Evolutionary conservation across 30 jellyfish, hydroid and myxozoan species (phyloP).

Genomic region (Sanderia malayensis): DNA sequence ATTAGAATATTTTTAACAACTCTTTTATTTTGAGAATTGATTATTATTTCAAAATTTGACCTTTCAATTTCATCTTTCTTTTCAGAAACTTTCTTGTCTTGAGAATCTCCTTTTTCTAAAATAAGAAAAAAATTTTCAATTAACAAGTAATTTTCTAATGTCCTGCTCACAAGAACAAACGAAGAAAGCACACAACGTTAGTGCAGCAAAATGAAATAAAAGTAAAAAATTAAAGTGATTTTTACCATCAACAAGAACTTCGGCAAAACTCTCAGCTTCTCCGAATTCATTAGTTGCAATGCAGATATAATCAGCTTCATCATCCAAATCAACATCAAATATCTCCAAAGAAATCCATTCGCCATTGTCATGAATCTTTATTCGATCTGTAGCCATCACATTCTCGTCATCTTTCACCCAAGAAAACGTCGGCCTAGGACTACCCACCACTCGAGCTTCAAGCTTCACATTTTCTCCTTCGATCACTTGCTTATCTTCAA

Average conservation of each 20-base stretch:
- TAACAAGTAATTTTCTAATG: no score
- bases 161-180: no score
- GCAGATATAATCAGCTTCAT: constrained; percentile 78
- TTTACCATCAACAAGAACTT: constrained; percentile 82
- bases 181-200: no score
- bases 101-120: no score
- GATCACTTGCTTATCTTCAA: constrained; percentile 41
- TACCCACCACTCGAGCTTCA: constrained; percentile 54
- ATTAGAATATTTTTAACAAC: no score
- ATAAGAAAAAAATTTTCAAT: no score
- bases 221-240: no score
- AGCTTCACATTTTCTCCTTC: constrained; percentile 59
- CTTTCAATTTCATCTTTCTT: no score
- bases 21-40: no score
- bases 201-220: no score
- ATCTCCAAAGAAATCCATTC: constrained; percentile 58
- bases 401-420: constrained; percentile 73
- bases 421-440: constrained; percentile 51
- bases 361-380: constrained; percentile 61
- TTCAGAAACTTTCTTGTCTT: no score
- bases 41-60: no score
- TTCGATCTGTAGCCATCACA: constrained; percentile 29
- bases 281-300: constrained; percentile 78
- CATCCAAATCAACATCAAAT: constrained; percentile 60
- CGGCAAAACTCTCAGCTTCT: constrained; percentile 68